Percentiles rank a stretch among this genome's conserved stretches.
Evolutionary conservation across 1,140 invertebrate species (phyloP).

Genomic region (Diabrotica undecimpunctata): DNA sequence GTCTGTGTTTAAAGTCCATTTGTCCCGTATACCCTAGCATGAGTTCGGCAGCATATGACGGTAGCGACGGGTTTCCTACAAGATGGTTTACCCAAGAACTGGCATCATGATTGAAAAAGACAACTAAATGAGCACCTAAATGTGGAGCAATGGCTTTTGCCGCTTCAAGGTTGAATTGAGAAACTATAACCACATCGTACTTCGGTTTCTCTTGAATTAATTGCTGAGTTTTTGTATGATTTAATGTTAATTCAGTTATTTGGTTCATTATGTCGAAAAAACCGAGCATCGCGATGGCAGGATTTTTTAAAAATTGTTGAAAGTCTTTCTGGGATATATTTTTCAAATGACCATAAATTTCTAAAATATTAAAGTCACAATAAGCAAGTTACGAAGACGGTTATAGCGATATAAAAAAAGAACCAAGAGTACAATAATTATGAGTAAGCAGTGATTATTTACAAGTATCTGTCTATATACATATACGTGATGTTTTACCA

Average conservation of each 20-base stretch:
- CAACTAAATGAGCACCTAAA: slow-evolving; percentile 60
- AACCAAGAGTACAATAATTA: neutral
- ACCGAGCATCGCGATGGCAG: neutral
- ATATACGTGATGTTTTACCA: too few relatives aligned
- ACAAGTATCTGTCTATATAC: too few relatives aligned
- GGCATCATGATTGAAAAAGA: slow-evolving; percentile 44
- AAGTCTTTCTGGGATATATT: neutral
- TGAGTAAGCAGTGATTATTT: neutral
- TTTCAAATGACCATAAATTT: neutral
- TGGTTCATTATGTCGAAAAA: neutral
- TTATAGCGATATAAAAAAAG: neutral
- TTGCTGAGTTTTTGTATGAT: slow-evolving; percentile 26
- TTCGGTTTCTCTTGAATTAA: slow-evolving; percentile 25
- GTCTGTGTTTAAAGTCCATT: slow-evolving; percentile 52
- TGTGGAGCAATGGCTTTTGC: slow-evolving; percentile 59
- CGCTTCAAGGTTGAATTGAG: slow-evolving; percentile 67
- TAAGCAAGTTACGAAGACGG: neutral
- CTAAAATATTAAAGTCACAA: neutral
- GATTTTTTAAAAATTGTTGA: neutral
- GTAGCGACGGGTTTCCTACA: slow-evolving; percentile 47
- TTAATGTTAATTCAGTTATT: slow-evolving; percentile 33
- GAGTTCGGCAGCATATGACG: slow-evolving; percentile 45
- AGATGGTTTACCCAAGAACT: slow-evolving; percentile 37
- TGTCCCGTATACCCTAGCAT: slow-evolving; percentile 35
- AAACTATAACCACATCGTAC: slow-evolving; percentile 64